Percentiles rank a stretch among this genome's conserved stretches.
Conservation (phyloP, 1,140 invertebrate species). For the Papilio dardanus region DNA sequence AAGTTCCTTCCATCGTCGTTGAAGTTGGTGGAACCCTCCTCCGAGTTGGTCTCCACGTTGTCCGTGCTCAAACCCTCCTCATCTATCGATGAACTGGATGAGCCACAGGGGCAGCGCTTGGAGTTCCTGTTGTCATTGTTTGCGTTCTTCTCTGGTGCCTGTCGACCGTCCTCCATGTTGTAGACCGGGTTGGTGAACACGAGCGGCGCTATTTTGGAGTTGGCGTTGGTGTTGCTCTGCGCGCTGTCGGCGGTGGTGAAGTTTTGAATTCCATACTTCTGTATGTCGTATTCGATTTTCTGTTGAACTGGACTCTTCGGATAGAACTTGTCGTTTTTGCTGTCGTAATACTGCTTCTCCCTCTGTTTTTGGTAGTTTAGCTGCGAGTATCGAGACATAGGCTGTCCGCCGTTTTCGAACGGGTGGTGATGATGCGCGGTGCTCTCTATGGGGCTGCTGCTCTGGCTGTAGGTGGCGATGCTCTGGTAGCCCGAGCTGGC, state of each 20-base stretch:
- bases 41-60: slow-evolving; percentile 81
- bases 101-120: slow-evolving; percentile 78
- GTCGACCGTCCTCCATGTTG: slow-evolving; percentile 84
- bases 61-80: slow-evolving; percentile 82
- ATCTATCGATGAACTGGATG: slow-evolving; percentile 83
- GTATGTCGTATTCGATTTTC: slow-evolving; percentile 80
- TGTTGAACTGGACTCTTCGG: slow-evolving; percentile 81
- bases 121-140: slow-evolving; percentile 76
- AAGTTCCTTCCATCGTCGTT: slow-evolving; percentile 79
- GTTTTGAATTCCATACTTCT: slow-evolving; percentile 82
- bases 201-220: slow-evolving; percentile 84
- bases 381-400: slow-evolving; percentile 77
- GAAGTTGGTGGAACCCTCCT: slow-evolving; percentile 81
- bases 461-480: slow-evolving; percentile 94
- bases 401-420: slow-evolving; percentile 75
- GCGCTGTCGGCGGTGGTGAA: slow-evolving; percentile 80
- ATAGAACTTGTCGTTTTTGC: slow-evolving; percentile 78
- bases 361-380: slow-evolving; percentile 79
- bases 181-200: slow-evolving; percentile 95
- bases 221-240: slow-evolving; percentile 80
- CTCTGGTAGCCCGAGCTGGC: slow-evolving; percentile 96
- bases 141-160: slow-evolving; percentile 69
- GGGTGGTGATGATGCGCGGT: slow-evolving; percentile 71
- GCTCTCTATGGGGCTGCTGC: slow-evolving; percentile 93
- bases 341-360: slow-evolving; percentile 78